Conservation (phyloP, 1,140 invertebrate genomes). For the Steinernema khuongi region DNA sequence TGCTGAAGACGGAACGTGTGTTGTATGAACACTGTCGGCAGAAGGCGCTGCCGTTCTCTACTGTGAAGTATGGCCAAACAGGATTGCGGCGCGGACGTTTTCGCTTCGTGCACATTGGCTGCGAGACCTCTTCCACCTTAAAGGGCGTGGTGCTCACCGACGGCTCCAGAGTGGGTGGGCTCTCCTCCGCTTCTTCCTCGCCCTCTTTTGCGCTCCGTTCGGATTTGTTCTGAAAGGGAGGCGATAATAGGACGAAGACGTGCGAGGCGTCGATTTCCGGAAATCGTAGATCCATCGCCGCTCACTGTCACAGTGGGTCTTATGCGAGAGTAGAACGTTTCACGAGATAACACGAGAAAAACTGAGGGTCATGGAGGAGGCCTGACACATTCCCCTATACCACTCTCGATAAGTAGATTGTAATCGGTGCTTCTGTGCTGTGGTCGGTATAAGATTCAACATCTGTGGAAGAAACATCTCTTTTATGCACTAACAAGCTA, state of each 20-base stretch:
- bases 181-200: background rate
- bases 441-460: too few species aligned
- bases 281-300: too few species aligned
- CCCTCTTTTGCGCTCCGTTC: background rate
- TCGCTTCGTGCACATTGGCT: constrained; percentile 24
- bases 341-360: too few species aligned
- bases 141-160: constrained; percentile 13
- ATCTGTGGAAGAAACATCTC: too few species aligned
- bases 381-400: too few species aligned
- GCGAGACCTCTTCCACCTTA: background rate
- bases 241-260: background rate
- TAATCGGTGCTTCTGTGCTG: too few species aligned
- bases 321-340: too few species aligned
- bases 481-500: too few species aligned
- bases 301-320: too few species aligned
- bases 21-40: constrained; percentile 44
- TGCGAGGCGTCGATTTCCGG: background rate
- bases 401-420: too few species aligned
- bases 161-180: background rate
- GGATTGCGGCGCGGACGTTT: constrained; percentile 41
- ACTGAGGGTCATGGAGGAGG: too few species aligned
- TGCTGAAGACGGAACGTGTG: constrained; percentile 49
- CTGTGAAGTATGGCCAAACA: constrained; percentile 45
- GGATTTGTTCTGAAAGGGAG: background rate
- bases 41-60: constrained; percentile 43